phyloP scores from a whole-genome alignment of 2,113 vertebrate species.

The Sapayoa aenigma region DNA sequence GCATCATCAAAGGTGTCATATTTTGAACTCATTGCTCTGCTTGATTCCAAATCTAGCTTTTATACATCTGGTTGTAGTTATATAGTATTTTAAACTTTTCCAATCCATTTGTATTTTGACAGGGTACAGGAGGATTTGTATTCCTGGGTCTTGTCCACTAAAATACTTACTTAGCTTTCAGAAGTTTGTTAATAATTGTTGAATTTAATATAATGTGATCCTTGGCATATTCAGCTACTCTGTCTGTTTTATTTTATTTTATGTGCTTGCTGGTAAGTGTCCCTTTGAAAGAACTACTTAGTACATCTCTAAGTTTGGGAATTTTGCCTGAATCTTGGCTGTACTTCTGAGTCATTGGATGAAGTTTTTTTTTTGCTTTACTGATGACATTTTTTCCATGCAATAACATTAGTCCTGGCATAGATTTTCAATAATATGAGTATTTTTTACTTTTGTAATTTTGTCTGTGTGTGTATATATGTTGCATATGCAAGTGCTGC shows the following conservation, averaged over 20 bases:
- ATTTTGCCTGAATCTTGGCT: background rate
- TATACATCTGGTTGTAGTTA: background rate
- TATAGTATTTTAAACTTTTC: background rate
- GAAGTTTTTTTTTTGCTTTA: background rate
- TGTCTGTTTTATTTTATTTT: background rate
- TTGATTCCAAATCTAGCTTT: background rate
- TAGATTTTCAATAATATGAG: background rate
- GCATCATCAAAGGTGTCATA: rapidly evolving
- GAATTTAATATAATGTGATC: background rate
- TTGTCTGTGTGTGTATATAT: background rate
- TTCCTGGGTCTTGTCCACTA: background rate
- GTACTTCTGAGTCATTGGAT: background rate
- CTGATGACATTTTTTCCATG: background rate
- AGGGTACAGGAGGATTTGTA: background rate
- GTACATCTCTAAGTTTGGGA: background rate
- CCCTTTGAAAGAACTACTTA: background rate
- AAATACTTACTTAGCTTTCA: background rate
- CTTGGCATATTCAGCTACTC: background rate
- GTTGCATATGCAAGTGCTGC: background rate
- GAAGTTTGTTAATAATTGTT: background rate
- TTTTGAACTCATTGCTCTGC: background rate
- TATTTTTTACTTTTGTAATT: background rate
- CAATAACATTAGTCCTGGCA: background rate
- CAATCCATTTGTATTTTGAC: rapidly evolving
- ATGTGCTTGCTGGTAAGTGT: background rate